phyloP scores from a whole-genome alignment of 2,113 vertebrate species.

The Tretioscincus oriximinensis region DNA sequence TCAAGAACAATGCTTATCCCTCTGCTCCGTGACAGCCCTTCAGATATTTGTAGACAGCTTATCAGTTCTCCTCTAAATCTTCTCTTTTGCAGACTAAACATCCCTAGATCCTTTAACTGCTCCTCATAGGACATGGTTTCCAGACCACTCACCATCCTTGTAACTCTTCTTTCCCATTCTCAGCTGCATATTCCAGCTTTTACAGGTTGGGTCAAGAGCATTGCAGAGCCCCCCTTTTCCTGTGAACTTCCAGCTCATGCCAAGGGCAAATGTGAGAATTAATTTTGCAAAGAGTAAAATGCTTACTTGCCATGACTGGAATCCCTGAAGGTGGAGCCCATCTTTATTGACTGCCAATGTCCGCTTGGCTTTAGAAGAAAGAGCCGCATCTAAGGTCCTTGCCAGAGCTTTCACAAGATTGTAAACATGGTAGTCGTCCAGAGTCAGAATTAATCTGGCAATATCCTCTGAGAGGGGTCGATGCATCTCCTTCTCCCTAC shows the following conservation, averaged over 20 bases:
- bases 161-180: no score
- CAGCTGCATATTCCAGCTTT: no score
- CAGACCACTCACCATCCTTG: no score
- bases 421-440: background rate
- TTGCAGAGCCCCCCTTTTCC: no score
- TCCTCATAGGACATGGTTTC: no score
- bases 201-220: no score
- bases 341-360: background rate
- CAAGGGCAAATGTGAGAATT: background rate
- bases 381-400: background rate
- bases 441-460: background rate
- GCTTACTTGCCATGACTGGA: slow-evolving; percentile 1
- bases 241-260: background rate
- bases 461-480: background rate
- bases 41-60: no score
- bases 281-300: background rate
- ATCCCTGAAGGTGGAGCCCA: background rate
- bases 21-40: no score
- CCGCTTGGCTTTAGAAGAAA: background rate
- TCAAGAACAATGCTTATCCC: no score
- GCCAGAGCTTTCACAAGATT: background rate
- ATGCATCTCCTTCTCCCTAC: background rate
- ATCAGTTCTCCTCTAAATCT: no score
- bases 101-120: no score
- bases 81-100: no score